These are phyloP conservation scores for Myrmecobius fasciatus DNA, from an alignment of 2,113 vertebrate genomes.

Conservation along the genomic window DNA sequence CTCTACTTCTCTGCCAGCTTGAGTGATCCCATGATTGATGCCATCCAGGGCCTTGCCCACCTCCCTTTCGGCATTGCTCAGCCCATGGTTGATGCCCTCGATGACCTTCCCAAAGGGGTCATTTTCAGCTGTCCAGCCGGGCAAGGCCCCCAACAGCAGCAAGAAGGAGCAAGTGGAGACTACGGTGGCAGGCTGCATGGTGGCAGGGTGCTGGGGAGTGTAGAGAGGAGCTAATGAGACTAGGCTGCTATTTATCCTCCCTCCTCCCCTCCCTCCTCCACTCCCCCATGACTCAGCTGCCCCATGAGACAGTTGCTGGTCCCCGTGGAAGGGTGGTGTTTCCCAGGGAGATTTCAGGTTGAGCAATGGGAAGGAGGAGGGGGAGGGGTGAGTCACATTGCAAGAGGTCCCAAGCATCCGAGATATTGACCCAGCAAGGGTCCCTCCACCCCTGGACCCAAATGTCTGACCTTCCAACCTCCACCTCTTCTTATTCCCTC, in stretches of 20 bases:
- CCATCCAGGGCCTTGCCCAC: slow-evolving; percentile 76
- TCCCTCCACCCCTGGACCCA: slow-evolving; percentile 57
- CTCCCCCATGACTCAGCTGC: slow-evolving; percentile 74
- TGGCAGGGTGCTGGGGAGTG: slow-evolving; percentile 52
- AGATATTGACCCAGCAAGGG: slow-evolving; percentile 10
- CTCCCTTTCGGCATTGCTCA: slow-evolving; percentile 74
- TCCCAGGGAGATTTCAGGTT: slow-evolving; percentile 71
- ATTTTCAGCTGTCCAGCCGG: slow-evolving; percentile 48
- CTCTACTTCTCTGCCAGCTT: slow-evolving; percentile 79
- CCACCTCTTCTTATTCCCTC: slow-evolving; percentile 43
- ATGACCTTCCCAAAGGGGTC: slow-evolving; percentile 75
- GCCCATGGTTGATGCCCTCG: slow-evolving; percentile 75
- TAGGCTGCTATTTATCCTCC: slow-evolving; percentile 73
- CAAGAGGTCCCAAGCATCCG: slow-evolving; percentile 50
- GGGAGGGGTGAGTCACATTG: slow-evolving; percentile 66
- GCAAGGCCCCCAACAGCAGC: slow-evolving; percentile 56
- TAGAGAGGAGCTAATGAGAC: slow-evolving; percentile 57
- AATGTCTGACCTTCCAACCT: slow-evolving; percentile 53
- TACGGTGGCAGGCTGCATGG: slow-evolving; percentile 56
- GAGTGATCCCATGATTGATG: slow-evolving; percentile 78
- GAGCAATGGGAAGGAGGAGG: slow-evolving; percentile 70
- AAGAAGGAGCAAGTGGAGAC: slow-evolving; percentile 68
- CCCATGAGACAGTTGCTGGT: slow-evolving; percentile 53
- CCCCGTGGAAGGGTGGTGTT: slow-evolving; percentile 58
- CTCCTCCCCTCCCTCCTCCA: slow-evolving; percentile 53